A percentile compares a stretch with the other conserved stretches of the same genome.
Evolutionary conservation across 2,888 invertebrate genomes (phyloP).

Genomic region (Leptopterna dolabrata): DNA sequence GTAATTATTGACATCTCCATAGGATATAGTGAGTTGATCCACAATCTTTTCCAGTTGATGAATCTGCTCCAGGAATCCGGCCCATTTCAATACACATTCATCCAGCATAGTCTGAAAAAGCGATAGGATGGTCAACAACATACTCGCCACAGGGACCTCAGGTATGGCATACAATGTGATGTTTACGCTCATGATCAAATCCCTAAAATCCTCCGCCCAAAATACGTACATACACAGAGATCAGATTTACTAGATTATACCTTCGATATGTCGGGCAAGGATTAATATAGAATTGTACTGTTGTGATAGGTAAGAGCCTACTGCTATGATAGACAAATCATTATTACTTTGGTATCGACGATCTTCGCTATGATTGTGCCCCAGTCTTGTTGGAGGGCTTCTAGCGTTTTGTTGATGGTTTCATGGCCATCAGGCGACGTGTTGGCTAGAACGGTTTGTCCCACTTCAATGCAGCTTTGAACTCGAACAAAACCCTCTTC

Average conservation of each 20-base stretch:
- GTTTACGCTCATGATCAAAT: background rate
- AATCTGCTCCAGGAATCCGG: slow-evolving; percentile 88
- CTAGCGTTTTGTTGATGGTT: slow-evolving; percentile 84
- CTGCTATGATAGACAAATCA: background rate
- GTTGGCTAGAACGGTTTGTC: slow-evolving; percentile 90
- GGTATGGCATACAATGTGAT: background rate
- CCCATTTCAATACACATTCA: slow-evolving; percentile 91
- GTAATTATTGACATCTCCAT: slow-evolving; percentile 79
- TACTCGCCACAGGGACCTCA: too few relatives aligned
- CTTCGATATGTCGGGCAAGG: too few relatives aligned
- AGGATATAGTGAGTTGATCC: slow-evolving; percentile 79
- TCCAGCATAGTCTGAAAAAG: slow-evolving; percentile 76
- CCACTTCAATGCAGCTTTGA: slow-evolving; percentile 88
- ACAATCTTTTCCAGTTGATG: slow-evolving; percentile 86
- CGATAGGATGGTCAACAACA: too few relatives aligned
- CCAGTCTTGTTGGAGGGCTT: slow-evolving; percentile 90
- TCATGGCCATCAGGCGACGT: slow-evolving; percentile 91
- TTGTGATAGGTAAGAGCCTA: too few relatives aligned
- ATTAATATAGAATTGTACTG: too few relatives aligned
- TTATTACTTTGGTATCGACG: slow-evolving; percentile 81
- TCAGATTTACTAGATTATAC: too few relatives aligned
- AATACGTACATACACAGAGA: too few relatives aligned
- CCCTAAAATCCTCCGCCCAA: too few relatives aligned
- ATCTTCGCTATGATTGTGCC: slow-evolving; percentile 86
- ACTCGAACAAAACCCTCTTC: slow-evolving; percentile 92